Base-by-base conservation (phyloP, 2,888 invertebrate species). In the Xestia xanthographa region DNA sequence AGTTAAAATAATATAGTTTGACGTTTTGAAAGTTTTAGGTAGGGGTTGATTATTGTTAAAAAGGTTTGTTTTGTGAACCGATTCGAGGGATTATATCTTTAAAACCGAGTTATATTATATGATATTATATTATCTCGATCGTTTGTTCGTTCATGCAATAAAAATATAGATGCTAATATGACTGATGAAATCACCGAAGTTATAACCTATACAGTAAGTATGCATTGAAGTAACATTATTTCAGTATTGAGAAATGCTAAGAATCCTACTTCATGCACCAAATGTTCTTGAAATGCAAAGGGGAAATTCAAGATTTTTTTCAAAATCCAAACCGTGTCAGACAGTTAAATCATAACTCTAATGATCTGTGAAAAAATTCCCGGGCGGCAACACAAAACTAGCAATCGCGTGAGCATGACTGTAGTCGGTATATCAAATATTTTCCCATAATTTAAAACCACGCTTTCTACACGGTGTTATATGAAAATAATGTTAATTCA, bases 1-100 rank as follows among this genome's bases (percentile, higher is more conserved):
- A 87, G 84, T 87, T 82, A 83, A 85, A 77, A 82, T 53, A 82
- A 85, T 72, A 85, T 74, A 66, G 48, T 67, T 66, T 63, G 43
- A 60, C 17, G 14, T 62, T 80, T 65, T 41, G 6, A 50, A 12
- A 45, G 50, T n/a, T 4, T 62, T 53, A 41, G 1, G n/a, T 29
- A 34, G 43, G 6, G 0, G 14, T 14, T 63, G n/a, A n/a, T 69
- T 43, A 17, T 14, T 20, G 26, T 60, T 71, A 17, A 66, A 60
- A 53, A 26, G 53, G 43, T 69, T 66, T 60, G 67, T 58, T 66
- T 80, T 72, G 45, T 50, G 45, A 79, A 70, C 11, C 26, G 11
- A 34, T n/a, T n/a, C n/a, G n/a, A n/a, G 4, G 17, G 14, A 43
- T 17, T 1, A 5, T 26, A 14, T n/a, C 43, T 26, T 2, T 20